These are phyloP conservation scores for Pyrrhia umbra DNA, from an alignment of 2,888 invertebrate genomes.

Conservation along the genomic window DNA sequence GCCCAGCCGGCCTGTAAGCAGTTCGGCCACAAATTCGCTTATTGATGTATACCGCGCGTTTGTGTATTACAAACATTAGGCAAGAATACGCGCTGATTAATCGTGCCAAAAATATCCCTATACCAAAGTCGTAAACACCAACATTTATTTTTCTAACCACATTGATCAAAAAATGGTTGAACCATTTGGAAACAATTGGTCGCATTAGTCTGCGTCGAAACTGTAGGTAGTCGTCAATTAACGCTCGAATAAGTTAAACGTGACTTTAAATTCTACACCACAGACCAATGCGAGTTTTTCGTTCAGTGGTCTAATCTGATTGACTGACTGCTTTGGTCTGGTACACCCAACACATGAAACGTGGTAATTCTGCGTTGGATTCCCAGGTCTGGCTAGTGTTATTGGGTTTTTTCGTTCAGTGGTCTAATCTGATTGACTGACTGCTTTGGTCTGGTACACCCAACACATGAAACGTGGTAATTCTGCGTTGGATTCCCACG, in stretches of 20 bases:
- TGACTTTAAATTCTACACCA: too few relatives aligned
- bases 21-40: slow-evolving; percentile 12
- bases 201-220: not conserved
- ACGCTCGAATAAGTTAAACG: not conserved
- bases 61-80: slow-evolving; percentile 46
- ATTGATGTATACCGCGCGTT: slow-evolving; percentile 53
- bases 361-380: too few relatives aligned
- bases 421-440: too few relatives aligned
- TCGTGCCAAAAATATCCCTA: slow-evolving; percentile 36
- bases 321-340: too few relatives aligned
- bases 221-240: not conserved
- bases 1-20: slow-evolving; percentile 8
- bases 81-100: slow-evolving; percentile 37
- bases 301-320: too few relatives aligned
- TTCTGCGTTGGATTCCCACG: too few relatives aligned
- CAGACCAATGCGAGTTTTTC: too few relatives aligned
- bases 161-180: not conserved
- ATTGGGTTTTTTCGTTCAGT: too few relatives aligned
- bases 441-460: too few relatives aligned
- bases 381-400: too few relatives aligned
- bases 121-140: slow-evolving; percentile 24
- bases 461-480: too few relatives aligned
- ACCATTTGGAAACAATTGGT: not conserved
- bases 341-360: too few relatives aligned
- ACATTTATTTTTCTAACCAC: not conserved